phyloP scores from a whole-genome alignment of 1,140 invertebrate genomes.

The Euura saliciscinereae region DNA sequence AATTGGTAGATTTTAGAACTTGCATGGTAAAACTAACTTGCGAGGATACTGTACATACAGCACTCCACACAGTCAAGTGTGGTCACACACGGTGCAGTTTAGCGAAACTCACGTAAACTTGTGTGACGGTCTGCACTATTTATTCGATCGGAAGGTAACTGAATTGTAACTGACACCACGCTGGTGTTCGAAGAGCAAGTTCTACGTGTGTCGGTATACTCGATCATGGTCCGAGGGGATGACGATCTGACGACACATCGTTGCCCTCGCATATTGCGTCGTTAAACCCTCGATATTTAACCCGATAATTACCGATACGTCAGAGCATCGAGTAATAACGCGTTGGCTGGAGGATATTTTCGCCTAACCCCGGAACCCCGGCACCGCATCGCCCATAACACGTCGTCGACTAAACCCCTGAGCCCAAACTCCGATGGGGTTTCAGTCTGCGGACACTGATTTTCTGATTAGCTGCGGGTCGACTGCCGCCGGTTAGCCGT shows the following conservation, averaged over 20 bases:
- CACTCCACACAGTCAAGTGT: no score
- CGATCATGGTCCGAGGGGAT: background rate
- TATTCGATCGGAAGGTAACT: no score
- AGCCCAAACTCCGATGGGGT: constrained; percentile 42
- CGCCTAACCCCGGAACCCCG: background rate
- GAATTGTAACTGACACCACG: no score
- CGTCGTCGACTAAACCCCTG: constrained; percentile 4
- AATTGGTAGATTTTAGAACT: no score
- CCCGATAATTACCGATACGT: constrained; percentile 49
- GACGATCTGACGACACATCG: constrained; percentile 35
- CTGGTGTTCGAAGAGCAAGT: no score
- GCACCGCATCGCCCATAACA: background rate
- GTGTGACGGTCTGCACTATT: no score
- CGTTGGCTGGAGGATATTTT: background rate
- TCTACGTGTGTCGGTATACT: background rate
- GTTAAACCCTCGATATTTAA: constrained; percentile 55
- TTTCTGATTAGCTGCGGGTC: constrained; percentile 59
- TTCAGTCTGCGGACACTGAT: constrained; percentile 52
- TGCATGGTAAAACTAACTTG: no score
- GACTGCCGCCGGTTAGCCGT: constrained; percentile 60
- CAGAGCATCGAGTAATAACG: constrained; percentile 19
- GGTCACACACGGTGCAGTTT: no score
- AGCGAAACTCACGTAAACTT: no score
- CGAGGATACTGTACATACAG: no score
- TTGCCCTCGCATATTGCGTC: constrained; percentile 35